Evolutionary conservation across 2,113 vertebrate genomes (phyloP).

Genomic region (Cygnus buccinator): DNA sequence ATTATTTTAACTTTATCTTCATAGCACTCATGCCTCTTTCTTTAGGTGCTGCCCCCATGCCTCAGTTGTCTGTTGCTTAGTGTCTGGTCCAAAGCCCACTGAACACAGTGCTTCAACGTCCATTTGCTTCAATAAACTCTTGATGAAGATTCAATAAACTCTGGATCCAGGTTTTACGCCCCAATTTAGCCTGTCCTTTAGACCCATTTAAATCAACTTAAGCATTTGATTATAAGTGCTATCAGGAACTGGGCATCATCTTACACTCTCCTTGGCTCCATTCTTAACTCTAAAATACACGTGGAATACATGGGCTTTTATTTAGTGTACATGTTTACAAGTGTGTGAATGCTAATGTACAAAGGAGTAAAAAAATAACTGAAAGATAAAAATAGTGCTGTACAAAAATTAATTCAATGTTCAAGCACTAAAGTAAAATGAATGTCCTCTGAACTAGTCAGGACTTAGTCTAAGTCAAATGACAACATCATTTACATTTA

Average conservation of each 20-base stretch:
- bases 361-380: not conserved
- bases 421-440: not conserved
- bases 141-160: not conserved
- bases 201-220: not conserved
- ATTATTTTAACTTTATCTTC: not conserved
- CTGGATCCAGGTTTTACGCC: not conserved
- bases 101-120: not conserved
- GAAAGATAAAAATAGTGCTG: not conserved
- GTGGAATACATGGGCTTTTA: not conserved
- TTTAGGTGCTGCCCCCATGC: not conserved
- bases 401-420: not conserved
- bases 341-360: not conserved
- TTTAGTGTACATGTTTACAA: not conserved
- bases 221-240: not conserved
- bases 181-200: not conserved
- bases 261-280: not conserved
- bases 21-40: not conserved
- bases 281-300: not conserved
- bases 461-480: not conserved
- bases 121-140: not conserved
- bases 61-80: not conserved
- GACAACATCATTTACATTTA: constrained; percentile 42
- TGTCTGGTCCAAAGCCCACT: not conserved
- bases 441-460: not conserved
- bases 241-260: not conserved